Percentiles rank a stretch among this genome's conserved stretches.
These are phyloP conservation scores for Drosophila kambysellisi DNA, from an alignment of 2,888 invertebrate genomes.

Conservation along the genomic window DNA sequence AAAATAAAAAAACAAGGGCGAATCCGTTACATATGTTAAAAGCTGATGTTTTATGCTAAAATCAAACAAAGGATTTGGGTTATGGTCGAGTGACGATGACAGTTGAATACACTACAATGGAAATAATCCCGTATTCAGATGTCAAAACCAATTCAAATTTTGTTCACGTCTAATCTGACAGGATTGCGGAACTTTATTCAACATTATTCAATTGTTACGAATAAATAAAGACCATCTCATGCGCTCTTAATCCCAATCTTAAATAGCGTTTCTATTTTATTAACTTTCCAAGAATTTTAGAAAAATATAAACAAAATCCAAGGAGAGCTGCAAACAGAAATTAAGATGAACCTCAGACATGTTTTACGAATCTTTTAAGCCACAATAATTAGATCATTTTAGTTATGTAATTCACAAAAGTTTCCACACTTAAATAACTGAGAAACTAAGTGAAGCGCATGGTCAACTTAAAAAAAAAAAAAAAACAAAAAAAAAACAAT, in stretches of 20 bases:
- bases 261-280: neutral
- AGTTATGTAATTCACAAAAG: neutral
- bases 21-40: conserved; percentile 74
- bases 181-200: neutral
- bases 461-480: conserved; percentile 10
- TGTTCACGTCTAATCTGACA: neutral
- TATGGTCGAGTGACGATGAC: conserved; percentile 56
- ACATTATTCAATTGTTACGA: neutral
- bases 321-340: neutral
- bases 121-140: conserved; percentile 39
- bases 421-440: conserved; percentile 29
- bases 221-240: conserved; percentile 1
- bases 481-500: conserved; percentile 13
- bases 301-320: neutral
- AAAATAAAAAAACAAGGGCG: conserved; percentile 8
- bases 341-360: neutral
- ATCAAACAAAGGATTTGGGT: conserved; percentile 60
- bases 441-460: conserved; percentile 33
- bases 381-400: neutral
- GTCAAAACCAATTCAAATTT: neutral
- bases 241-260: neutral
- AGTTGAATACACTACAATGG: conserved; percentile 58
- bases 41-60: conserved; percentile 65
- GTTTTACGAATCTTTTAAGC: neutral
- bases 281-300: neutral